These are phyloP conservation scores for Oxytorus armatus DNA, from an alignment of 2,888 invertebrate species.

Conservation along the genomic window DNA sequence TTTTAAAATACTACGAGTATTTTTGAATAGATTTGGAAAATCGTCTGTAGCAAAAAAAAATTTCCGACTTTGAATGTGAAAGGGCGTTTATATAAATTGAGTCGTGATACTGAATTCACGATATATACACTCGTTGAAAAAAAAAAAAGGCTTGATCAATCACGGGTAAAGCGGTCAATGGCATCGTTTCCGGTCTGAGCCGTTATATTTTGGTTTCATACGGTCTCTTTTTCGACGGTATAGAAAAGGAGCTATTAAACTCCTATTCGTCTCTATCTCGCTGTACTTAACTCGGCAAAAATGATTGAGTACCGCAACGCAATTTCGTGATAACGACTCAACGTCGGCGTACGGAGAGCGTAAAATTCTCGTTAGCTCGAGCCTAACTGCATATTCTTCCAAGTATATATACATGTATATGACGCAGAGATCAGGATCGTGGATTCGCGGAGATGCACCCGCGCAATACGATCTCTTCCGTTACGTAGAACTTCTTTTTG, in stretches of 20 bases:
- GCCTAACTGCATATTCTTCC: constrained; percentile 59
- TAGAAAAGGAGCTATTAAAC: constrained; percentile 15
- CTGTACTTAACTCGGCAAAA: constrained; percentile 39
- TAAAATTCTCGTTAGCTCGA: constrained; percentile 47
- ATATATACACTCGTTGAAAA: not conserved
- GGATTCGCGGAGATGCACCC: constrained; percentile 18
- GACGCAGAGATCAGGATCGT: constrained; percentile 9
- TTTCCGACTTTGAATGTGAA: too few species aligned
- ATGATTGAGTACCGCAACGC: constrained; percentile 74
- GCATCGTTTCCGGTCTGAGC: constrained; percentile 17
- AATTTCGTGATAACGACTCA: constrained; percentile 74
- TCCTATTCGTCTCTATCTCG: constrained; percentile 19
- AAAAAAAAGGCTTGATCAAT: not conserved
- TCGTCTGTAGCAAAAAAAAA: too few species aligned
- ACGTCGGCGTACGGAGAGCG: constrained; percentile 43
- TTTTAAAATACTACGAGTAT: too few species aligned
- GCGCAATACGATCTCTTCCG: constrained; percentile 50
- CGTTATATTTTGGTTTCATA: constrained; percentile 34
- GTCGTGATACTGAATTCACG: not conserved
- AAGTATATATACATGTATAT: not conserved
- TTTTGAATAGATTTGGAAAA: too few species aligned
- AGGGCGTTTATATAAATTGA: not conserved
- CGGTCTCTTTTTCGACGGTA: constrained; percentile 41
- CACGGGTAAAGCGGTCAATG: constrained; percentile 15
- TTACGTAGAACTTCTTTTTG: constrained; percentile 23